Evolutionary conservation across 1,140 invertebrate genomes (phyloP).

Genomic region (Nebria ingens): DNA sequence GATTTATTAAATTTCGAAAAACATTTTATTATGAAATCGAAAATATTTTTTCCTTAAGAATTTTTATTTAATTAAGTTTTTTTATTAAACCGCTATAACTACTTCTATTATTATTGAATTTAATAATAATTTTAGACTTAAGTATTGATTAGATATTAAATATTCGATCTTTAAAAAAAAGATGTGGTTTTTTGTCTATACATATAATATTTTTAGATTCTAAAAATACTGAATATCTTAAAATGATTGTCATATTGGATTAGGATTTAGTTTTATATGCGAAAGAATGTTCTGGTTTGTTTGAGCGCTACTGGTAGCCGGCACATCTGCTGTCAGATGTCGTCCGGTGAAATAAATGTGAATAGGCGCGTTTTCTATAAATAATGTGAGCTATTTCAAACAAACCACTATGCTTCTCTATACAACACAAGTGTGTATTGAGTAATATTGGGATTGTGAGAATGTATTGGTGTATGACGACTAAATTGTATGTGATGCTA

Average conservation of each 20-base stretch:
- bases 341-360: background rate
- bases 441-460: background rate
- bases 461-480: background rate
- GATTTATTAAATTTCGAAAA: no score
- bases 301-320: background rate
- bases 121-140: no score
- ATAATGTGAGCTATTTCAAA: constrained; percentile 1
- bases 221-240: no score
- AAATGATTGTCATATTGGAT: background rate
- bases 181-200: no score
- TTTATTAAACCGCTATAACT: no score
- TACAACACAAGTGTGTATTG: background rate
- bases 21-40: no score
- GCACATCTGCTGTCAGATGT: constrained; percentile 4
- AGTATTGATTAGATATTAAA: no score
- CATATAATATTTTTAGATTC: no score
- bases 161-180: no score
- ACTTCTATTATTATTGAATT: no score
- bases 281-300: background rate
- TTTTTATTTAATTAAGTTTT: no score
- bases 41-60: no score
- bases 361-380: constrained; percentile 3
- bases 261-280: background rate
- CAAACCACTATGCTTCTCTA: background rate
- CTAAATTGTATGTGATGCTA: background rate